Evolutionary conservation across 2,113 vertebrate species (phyloP).

Genomic region (Chloroceryle aenea): DNA sequence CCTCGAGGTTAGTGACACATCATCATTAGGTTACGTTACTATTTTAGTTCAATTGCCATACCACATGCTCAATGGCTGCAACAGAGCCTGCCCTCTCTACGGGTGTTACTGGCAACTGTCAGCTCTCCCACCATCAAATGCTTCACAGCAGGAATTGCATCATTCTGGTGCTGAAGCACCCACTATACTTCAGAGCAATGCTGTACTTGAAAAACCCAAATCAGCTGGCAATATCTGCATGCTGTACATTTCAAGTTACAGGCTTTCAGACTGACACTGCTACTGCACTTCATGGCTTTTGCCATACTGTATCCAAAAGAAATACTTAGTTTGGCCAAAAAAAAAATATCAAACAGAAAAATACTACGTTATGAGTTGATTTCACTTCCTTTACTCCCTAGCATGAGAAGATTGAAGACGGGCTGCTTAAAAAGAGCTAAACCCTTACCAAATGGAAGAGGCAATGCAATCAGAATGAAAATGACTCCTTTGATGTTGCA

Average conservation of each 20-base stretch:
- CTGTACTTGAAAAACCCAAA: background rate
- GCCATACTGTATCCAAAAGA: background rate
- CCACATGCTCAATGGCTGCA: background rate
- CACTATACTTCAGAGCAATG: background rate
- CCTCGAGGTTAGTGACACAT: constrained; percentile 55
- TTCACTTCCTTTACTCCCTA: background rate
- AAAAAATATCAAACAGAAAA: background rate
- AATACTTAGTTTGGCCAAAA: background rate
- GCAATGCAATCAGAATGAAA: background rate
- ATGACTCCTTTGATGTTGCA: background rate
- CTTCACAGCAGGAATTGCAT: background rate
- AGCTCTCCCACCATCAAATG: background rate
- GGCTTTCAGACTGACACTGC: background rate
- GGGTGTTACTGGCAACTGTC: background rate
- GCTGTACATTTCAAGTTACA: background rate
- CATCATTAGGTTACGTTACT: background rate
- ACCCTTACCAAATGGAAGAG: background rate
- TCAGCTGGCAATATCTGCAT: background rate
- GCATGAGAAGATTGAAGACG: background rate
- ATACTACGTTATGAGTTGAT: background rate
- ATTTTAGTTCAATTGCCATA: constrained; percentile 2
- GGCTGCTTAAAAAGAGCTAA: background rate
- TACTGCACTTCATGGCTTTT: background rate
- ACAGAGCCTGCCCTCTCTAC: background rate
- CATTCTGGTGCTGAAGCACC: background rate